Evolutionary conservation across 2,797 vertebrate species (phyloP), one percentile per base, ranked within the genome.

Genomic region (Argya squamiceps): DNA sequence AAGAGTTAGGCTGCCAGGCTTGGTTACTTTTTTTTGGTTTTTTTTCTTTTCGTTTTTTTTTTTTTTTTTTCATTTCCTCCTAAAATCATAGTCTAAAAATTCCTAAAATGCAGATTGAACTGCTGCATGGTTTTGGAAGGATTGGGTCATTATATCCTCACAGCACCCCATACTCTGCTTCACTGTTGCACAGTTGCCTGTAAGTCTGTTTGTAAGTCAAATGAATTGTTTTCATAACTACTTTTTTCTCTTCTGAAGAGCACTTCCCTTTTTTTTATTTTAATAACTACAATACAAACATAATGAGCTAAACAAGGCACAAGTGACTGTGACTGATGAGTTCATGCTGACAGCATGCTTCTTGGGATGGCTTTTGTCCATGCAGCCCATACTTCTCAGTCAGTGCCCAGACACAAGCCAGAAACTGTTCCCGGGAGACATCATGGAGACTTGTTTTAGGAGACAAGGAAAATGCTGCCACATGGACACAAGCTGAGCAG

Each of bases 41-140:
- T 10, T 43, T 46, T 82, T 73, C 70, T 44, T 14, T 6, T 89
- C 88, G 14, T 9, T 2, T 17, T 16, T 41, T 4, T 5, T 9
- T 14, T 58, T 32, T 41, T 46, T 84, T 84, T 84, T 47, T 12
- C 6, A 49, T 55, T 89, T 92, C 44, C 63, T 87, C 41, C 82
- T 84, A 75, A 95, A 92, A 65, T 89, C 74, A 41, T 84, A 64
- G 39, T 62, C 53, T 89, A 78, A 91, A 94, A 92, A 9, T 68
- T 96, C 59, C 79, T 84, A 59, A 94, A 89, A 67, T 84, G 69
- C 43, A 63, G 73, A 74, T 55, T 58, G 64, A 69, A 39, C 39
- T 47, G 24, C n/a, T 77, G 44, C 23, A 17, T 52, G 49, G 26
- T 89, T 94, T 90, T 74, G 58, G 73, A 91, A 88, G 34, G 37